Evolutionary conservation across 2,888 invertebrate species (phyloP), one percentile per base, ranked within the genome.

Genomic region (Drosophila putrida): DNA sequence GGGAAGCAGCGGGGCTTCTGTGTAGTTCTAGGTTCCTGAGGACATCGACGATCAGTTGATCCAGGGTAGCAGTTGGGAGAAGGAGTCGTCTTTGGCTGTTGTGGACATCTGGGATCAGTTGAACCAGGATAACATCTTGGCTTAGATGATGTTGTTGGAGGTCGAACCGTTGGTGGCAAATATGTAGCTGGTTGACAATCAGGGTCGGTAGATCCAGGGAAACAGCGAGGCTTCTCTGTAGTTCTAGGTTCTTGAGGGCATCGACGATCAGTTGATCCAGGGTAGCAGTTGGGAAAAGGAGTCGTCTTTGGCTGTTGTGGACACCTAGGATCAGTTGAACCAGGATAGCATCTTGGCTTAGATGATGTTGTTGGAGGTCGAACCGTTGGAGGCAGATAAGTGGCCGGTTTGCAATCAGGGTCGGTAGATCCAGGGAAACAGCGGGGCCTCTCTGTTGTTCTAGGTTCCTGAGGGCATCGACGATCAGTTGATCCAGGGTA

Each of bases 401-500:
- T 31, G 0, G 31, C 31, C 3, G 31, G 31, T 6, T 31, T 0
- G 31, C 31, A 31, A 9, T 31, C 31, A 8, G 31, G 31, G 9
- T 31, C 31, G 0, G 31, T 31, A 0, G 28, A 28, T 6, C 28
- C 28, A 28, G 28, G 28, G 28, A 28, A 28, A 4, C 28, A 28
- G 1, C 28, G 28, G 4, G 28, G 28, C 28, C 5, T 28, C 1
- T 5, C 8, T 28, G 28, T 28, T 1, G 28, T 28, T 28, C 28
- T 28, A 1, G 28, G 28, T 4, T 28, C 28, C 28, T 28, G 28
- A 28, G 6, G 90, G 33, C 91, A 92, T 9, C 90, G 78, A 0
- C 92, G 89, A 74, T 93, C 92, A 0, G 86, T 81, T 0, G 91
- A 93, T 86, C 76, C 93, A 58, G 88, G 92, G 69, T 89, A 92